These are phyloP conservation scores for Lindbergichthys nudifrons DNA, from an alignment of 2,797 vertebrate genomes.

Conservation along the genomic window DNA sequence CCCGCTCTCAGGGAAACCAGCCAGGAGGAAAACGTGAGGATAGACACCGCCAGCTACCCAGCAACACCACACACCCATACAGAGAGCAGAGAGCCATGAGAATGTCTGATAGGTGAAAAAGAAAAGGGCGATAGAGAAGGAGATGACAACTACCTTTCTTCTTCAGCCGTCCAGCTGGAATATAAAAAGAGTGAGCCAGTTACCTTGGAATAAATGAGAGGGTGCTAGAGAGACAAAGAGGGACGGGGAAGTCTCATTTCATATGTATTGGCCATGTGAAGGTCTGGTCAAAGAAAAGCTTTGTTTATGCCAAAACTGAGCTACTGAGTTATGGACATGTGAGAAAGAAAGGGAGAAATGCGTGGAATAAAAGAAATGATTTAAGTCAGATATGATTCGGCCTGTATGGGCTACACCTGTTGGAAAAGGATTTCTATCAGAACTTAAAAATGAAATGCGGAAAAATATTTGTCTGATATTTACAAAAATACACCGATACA, in stretches of 20 bases:
- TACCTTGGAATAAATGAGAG: conserved; percentile 66
- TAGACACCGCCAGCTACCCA: conserved; percentile 63
- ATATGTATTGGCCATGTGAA: conserved; percentile 37
- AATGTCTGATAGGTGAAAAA: conserved; percentile 55
- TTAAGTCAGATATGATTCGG: not conserved
- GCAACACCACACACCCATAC: conserved; percentile 72
- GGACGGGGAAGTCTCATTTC: conserved; percentile 50
- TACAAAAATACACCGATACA: not conserved
- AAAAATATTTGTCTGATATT: not conserved
- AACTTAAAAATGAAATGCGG: not conserved
- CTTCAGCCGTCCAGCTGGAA: conserved; percentile 86
- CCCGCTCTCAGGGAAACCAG: conserved; percentile 51
- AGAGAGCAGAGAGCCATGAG: conserved; percentile 61
- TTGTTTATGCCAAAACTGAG: conserved; percentile 14
- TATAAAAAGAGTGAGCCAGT: conserved; percentile 79
- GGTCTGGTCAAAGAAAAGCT: conserved; percentile 21
- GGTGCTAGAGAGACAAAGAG: conserved; percentile 38
- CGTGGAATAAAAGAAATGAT: conserved; percentile 4
- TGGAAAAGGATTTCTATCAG: not conserved
- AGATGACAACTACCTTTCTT: conserved; percentile 85
- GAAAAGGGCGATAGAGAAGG: conserved; percentile 63
- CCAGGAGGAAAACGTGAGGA: conserved; percentile 59
- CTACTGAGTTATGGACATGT: not conserved
- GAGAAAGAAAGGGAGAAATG: conserved; percentile 1
- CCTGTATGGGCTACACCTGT: not conserved